Conservation (phyloP, 2,888 invertebrate genomes). For the Chouioia cunea region DNA sequence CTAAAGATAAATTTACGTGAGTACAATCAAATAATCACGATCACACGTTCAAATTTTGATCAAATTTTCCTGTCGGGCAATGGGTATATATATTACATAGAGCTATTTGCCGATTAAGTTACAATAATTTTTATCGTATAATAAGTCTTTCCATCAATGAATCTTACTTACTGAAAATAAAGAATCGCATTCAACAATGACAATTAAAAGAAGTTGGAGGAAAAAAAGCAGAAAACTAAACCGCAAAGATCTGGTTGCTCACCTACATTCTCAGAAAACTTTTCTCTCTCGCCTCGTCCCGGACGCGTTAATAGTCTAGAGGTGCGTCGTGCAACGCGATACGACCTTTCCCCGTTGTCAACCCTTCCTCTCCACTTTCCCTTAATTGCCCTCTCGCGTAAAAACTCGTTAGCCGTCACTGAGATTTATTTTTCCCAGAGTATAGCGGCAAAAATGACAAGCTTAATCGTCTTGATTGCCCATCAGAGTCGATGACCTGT, state of each 20-base stretch:
- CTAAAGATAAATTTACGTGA: too few species aligned
- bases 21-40: too few species aligned
- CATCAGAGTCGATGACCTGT: not conserved
- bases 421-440: slow-evolving; percentile 60
- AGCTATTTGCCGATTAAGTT: too few species aligned
- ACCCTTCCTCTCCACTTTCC: slow-evolving; percentile 20
- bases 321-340: slow-evolving; percentile 7
- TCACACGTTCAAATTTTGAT: too few species aligned
- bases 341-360: slow-evolving; percentile 36
- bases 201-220: too few species aligned
- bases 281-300: slow-evolving; percentile 29
- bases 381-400: slow-evolving; percentile 53
- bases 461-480: slow-evolving; percentile 35
- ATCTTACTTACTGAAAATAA: too few species aligned
- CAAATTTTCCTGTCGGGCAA: too few species aligned
- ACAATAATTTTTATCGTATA: too few species aligned
- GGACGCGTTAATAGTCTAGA: slow-evolving; percentile 20
- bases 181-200: too few species aligned
- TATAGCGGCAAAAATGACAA: slow-evolving; percentile 15
- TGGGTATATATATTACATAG: too few species aligned
- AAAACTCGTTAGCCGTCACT: slow-evolving; percentile 65
- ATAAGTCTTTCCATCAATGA: too few species aligned
- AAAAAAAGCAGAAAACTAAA: too few species aligned
- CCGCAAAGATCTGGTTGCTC: slow-evolving; percentile 1
- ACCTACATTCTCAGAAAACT: slow-evolving; percentile 29